Conservation (phyloP, 2,888 invertebrate species). For the Charanyca ferruginea region DNA sequence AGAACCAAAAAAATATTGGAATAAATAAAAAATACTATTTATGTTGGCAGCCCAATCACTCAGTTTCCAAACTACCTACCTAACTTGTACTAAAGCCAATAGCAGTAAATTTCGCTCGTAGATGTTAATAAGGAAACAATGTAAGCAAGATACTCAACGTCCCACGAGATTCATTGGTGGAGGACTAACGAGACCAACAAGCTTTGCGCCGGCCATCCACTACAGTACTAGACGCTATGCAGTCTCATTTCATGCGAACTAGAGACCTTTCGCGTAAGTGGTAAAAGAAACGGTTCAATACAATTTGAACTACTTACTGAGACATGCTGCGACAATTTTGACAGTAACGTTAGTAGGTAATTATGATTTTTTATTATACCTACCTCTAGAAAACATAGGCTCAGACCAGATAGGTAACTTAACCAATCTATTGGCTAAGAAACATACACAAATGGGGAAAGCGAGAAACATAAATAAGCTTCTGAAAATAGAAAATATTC, state of each 20-base stretch:
- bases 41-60: neutral
- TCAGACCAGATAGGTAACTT: too few species aligned
- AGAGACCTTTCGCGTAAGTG: slow-evolving; percentile 28
- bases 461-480: too few species aligned
- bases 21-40: too few species aligned
- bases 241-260: slow-evolving; percentile 35
- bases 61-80: slow-evolving; percentile 12
- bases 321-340: slow-evolving; percentile 11
- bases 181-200: slow-evolving; percentile 48
- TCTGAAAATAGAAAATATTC: too few species aligned
- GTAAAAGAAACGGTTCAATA: slow-evolving; percentile 28
- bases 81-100: slow-evolving; percentile 11
- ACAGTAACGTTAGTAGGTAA: too few species aligned
- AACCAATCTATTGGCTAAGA: too few species aligned
- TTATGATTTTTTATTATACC: too few species aligned
- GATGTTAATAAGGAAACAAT: slow-evolving; percentile 54
- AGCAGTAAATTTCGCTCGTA: slow-evolving; percentile 34
- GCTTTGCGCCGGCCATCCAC: slow-evolving; percentile 18
- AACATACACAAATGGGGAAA: too few species aligned
- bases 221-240: slow-evolving; percentile 7
- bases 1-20: too few species aligned
- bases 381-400: too few species aligned
- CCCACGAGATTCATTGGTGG: slow-evolving; percentile 40
- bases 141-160: slow-evolving; percentile 50
- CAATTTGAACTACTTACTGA: slow-evolving; percentile 1